A percentile compares a stretch with the other conserved stretches of the same genome.
Evolutionary conservation across 2,888 invertebrate species (phyloP).

Genomic region (Pseudococcus jackbeardsleyi): DNA sequence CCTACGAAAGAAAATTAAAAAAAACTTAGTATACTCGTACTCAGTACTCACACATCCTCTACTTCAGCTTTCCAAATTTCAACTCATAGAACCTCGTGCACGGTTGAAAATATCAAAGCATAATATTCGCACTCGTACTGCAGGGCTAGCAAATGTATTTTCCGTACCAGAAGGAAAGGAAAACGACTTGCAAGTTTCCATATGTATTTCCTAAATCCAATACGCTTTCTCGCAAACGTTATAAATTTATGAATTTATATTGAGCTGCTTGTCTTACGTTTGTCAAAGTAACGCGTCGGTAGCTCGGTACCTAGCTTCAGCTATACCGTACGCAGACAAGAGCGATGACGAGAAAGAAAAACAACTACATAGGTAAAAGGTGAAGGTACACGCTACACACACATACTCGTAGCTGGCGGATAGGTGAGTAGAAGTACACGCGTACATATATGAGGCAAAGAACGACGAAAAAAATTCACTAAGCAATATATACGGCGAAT

Average conservation of each 20-base stretch:
- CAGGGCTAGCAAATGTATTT: neutral
- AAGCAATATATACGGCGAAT: slow-evolving; percentile 31
- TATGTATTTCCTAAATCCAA: slow-evolving; percentile 27
- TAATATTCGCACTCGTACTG: neutral
- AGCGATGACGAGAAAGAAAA: neutral
- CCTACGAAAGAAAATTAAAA: too few relatives aligned
- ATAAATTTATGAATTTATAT: slow-evolving; percentile 37
- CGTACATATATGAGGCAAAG: neutral
- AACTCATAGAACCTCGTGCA: neutral
- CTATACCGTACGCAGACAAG: neutral
- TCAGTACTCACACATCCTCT: neutral
- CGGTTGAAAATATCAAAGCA: neutral
- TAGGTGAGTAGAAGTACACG: neutral
- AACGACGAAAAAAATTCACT: neutral
- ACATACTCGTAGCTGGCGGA: too few relatives aligned
- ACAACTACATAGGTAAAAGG: neutral
- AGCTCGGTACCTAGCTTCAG: neutral
- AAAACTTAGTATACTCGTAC: neutral
- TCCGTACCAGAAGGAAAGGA: too few relatives aligned
- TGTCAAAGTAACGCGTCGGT: neutral
- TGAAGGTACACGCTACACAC: too few relatives aligned
- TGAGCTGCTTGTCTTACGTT: slow-evolving; percentile 10
- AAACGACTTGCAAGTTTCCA: neutral
- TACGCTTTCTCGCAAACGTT: neutral
- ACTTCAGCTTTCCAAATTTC: neutral